phyloP scores from a whole-genome alignment of 2,888 invertebrate genomes.

The Diaperis boleti region DNA sequence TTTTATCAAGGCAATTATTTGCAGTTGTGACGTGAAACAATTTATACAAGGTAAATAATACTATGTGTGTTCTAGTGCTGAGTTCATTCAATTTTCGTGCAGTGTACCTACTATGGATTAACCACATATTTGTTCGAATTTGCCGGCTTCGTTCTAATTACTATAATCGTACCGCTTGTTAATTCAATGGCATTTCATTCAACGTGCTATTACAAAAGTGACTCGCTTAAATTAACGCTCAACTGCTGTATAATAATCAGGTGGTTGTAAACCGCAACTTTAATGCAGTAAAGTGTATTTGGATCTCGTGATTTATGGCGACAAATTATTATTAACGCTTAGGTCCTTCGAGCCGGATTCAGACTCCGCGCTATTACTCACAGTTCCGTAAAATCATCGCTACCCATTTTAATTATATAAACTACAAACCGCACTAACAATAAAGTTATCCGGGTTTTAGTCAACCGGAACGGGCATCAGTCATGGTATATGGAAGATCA shows the following conservation, averaged over 20 bases:
- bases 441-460: too few relatives aligned
- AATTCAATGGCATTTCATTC: slow-evolving; percentile 6
- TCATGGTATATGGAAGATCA: slow-evolving; percentile 11
- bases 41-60: slow-evolving; percentile 43
- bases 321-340: neutral
- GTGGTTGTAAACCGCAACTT: slow-evolving; percentile 7
- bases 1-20: slow-evolving; percentile 58
- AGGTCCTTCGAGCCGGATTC: neutral
- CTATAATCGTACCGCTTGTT: slow-evolving; percentile 4
- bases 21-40: slow-evolving; percentile 51
- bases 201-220: slow-evolving; percentile 7
- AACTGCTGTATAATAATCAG: slow-evolving; percentile 11
- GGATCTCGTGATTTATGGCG: neutral
- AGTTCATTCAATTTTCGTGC: slow-evolving; percentile 21
- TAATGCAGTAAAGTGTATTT: neutral
- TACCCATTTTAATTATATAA: too few relatives aligned
- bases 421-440: too few relatives aligned
- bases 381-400: too few relatives aligned
- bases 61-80: slow-evolving; percentile 31
- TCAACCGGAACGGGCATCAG: slow-evolving; percentile 1
- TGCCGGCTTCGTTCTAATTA: slow-evolving; percentile 8
- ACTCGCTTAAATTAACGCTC: slow-evolving; percentile 10
- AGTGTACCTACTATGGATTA: neutral
- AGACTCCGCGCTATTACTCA: neutral
- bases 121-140: slow-evolving; percentile 5